A percentile compares a stretch with the other conserved stretches of the same genome.
phyloP scores from a whole-genome alignment of 2,113 vertebrate species.

The Pseudolaguvia tuberculata region DNA sequence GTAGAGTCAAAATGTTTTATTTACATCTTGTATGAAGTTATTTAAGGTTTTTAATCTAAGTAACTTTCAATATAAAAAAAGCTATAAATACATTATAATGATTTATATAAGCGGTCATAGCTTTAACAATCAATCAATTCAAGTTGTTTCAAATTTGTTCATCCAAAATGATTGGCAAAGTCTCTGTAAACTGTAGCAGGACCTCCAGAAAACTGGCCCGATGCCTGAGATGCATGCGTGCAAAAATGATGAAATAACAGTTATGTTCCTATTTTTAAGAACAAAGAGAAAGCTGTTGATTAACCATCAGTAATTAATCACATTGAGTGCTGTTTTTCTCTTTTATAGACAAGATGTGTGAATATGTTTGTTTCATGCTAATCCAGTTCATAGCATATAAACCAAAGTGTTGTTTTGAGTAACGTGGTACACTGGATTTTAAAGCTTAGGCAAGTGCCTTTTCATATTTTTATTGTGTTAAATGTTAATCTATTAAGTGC shows the following conservation, averaged over 20 bases:
- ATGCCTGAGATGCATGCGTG: conserved; percentile 94
- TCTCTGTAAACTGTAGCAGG: conserved; percentile 82
- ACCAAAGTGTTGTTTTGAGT: conserved; percentile 9
- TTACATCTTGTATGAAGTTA: too few relatives aligned
- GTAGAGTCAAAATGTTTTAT: too few relatives aligned
- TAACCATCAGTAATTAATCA: conserved; percentile 8
- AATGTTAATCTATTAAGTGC: not conserved
- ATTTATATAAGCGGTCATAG: too few relatives aligned
- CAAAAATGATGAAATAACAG: conserved; percentile 46
- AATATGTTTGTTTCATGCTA: conserved; percentile 15
- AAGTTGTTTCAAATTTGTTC: not conserved
- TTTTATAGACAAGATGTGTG: not conserved
- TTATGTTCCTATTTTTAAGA: conserved; percentile 27
- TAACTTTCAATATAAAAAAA: too few relatives aligned
- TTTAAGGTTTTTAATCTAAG: too few relatives aligned
- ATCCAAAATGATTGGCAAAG: not conserved
- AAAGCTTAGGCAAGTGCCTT: conserved; percentile 7
- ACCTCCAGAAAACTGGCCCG: conserved; percentile 89
- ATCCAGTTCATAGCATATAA: conserved; percentile 12
- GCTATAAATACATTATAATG: too few relatives aligned
- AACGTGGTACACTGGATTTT: conserved; percentile 1
- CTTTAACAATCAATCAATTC: too few relatives aligned
- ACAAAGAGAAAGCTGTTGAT: conserved; percentile 19
- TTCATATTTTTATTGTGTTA: conserved; percentile 8
- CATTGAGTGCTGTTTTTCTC: conserved; percentile 1